These are phyloP conservation scores for Lanius collurio DNA, from an alignment of 2,113 vertebrate genomes.

Conservation along the genomic window DNA sequence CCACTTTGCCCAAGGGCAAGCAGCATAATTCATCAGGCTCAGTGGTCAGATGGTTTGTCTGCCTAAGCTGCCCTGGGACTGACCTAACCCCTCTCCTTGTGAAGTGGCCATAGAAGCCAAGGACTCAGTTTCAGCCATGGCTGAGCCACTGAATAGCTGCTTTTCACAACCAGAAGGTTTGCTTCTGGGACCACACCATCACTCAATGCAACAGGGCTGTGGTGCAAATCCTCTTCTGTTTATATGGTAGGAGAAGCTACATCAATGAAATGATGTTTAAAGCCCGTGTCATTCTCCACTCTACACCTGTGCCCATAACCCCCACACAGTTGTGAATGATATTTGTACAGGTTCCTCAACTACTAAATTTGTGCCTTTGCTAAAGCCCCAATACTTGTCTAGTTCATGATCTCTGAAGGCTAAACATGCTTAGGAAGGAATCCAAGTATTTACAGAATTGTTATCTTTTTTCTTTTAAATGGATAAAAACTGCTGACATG, in stretches of 20 bases:
- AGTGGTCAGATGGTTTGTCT: not conserved
- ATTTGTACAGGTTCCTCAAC: not conserved
- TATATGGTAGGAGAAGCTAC: not conserved
- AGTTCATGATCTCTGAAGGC: not conserved
- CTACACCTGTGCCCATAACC: not conserved
- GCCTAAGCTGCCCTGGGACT: not conserved
- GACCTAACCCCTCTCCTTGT: not conserved
- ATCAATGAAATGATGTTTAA: not conserved
- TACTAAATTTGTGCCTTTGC: not conserved
- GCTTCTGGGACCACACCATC: not conserved
- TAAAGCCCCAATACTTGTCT: not conserved
- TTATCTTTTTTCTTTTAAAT: not conserved
- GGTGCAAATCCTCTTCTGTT: not conserved
- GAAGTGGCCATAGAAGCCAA: not conserved
- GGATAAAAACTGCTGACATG: not conserved
- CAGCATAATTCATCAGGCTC: not conserved
- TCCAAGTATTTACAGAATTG: not conserved
- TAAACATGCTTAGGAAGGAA: not conserved
- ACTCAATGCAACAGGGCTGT: not conserved
- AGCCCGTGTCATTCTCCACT: not conserved
- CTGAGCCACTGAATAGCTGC: not conserved
- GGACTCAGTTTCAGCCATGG: not conserved
- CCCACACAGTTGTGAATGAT: not conserved
- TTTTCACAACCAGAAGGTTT: not conserved
- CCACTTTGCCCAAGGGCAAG: not conserved